phyloP scores from a whole-genome alignment of 2,113 vertebrate genomes.

The Burhinus oedicnemus region DNA sequence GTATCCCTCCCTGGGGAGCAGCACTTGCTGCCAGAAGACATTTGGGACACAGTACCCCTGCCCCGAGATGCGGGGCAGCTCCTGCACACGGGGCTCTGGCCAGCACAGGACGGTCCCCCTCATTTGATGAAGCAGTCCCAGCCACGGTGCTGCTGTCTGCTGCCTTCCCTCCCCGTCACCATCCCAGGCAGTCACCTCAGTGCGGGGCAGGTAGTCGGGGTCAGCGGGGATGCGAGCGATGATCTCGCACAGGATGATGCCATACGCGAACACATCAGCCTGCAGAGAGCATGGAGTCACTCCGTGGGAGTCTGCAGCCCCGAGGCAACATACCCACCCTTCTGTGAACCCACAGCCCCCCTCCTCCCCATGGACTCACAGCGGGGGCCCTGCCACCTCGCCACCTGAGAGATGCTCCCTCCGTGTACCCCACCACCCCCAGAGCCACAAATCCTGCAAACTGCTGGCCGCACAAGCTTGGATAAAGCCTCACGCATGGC shows the following conservation, averaged over 20 bases:
- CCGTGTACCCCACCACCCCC: accelerated
- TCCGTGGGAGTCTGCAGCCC: accelerated
- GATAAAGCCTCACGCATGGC: accelerated
- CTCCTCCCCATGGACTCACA: background rate
- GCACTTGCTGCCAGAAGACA: background rate
- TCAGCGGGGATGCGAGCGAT: constrained; percentile 93
- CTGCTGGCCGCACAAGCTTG: accelerated
- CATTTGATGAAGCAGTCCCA: background rate
- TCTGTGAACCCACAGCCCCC: background rate
- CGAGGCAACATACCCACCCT: accelerated
- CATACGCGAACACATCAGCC: constrained; percentile 88
- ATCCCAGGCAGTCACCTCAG: constrained; percentile 79
- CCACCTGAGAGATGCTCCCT: background rate
- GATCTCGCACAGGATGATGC: constrained; percentile 94
- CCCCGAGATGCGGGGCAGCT: accelerated
- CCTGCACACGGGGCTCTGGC: accelerated
- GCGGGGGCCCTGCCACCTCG: accelerated
- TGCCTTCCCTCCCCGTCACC: background rate
- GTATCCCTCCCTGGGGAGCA: background rate
- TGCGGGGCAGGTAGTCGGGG: constrained; percentile 92
- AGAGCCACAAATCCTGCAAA: background rate
- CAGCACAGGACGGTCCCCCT: background rate
- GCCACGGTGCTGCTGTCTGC: accelerated
- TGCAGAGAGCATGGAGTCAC: background rate
- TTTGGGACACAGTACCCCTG: background rate